Conservation (phyloP, 2,888 invertebrate genomes). For the Drosophila paracracens region DNA sequence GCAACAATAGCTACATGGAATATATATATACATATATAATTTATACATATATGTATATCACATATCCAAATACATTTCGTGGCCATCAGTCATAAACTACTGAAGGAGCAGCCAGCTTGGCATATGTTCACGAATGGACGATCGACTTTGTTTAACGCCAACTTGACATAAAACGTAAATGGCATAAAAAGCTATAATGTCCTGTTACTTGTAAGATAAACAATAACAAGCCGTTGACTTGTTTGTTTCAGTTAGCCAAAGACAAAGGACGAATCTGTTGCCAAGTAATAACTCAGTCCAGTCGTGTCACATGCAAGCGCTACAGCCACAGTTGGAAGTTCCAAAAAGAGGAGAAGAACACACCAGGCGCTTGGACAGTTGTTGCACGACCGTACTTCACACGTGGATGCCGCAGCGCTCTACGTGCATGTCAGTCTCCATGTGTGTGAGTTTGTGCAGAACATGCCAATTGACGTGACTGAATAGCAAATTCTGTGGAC, state of each 20-base stretch:
- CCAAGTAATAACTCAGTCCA: conserved; percentile 57
- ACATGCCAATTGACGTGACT: conserved; percentile 31
- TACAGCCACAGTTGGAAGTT: not conserved
- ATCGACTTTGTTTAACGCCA: conserved; percentile 56
- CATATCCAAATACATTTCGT: conserved; percentile 54
- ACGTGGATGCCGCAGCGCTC: conserved; percentile 24
- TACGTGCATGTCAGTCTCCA: conserved; percentile 7
- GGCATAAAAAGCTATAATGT: conserved; percentile 80
- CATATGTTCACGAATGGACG: conserved; percentile 40
- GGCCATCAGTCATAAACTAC: conserved; percentile 77
- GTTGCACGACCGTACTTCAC: conserved; percentile 38
- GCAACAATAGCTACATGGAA: conserved; percentile 26
- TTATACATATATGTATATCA: conserved; percentile 49
- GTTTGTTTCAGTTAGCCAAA: conserved; percentile 52
- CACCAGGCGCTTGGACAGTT: conserved; percentile 48
- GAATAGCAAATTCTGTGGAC: conserved; percentile 4
- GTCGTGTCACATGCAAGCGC: conserved; percentile 67
- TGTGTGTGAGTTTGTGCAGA: not conserved
- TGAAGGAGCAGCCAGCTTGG: conserved; percentile 34
- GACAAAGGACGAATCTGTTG: conserved; percentile 49
- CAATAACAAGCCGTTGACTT: conserved; percentile 67
- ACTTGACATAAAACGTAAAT: conserved; percentile 75
- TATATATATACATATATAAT: not conserved
- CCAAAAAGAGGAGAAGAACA: conserved; percentile 38
- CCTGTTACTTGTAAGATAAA: conserved; percentile 70